Evolutionary conservation across 2,797 vertebrate species (phyloP).

Genomic region (Nyctalus aviator): DNA sequence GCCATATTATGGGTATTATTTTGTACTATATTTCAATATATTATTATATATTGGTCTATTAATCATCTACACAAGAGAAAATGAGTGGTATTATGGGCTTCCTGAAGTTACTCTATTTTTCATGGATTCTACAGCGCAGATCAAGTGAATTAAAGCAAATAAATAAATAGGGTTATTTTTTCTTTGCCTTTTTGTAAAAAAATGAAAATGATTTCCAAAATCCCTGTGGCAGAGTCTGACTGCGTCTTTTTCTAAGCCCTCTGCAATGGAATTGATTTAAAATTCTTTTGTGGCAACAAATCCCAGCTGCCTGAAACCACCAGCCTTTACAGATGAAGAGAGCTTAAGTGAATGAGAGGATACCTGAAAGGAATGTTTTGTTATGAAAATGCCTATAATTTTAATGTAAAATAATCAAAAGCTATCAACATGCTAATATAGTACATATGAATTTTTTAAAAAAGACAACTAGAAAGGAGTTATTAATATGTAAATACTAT

Average conservation of each 20-base stretch:
- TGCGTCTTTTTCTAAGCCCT: conserved; percentile 49
- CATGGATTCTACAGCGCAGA: background rate
- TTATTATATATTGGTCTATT: background rate
- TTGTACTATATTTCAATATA: background rate
- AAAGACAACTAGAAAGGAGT: background rate
- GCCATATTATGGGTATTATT: background rate
- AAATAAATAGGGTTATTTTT: conserved; percentile 35
- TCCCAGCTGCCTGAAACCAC: conserved; percentile 64
- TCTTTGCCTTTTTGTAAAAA: conserved; percentile 37
- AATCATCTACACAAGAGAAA: background rate
- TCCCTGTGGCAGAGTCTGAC: conserved; percentile 32
- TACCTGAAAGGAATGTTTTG: conserved; percentile 67
- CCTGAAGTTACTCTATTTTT: background rate
- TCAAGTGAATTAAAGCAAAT: conserved; percentile 31
- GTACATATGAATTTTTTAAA: background rate
- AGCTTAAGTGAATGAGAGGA: background rate
- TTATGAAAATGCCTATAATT: conserved; percentile 77
- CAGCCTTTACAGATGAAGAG: conserved; percentile 42
- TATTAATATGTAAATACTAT: conserved; percentile 49
- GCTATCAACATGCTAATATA: background rate
- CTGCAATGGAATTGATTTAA: conserved; percentile 57
- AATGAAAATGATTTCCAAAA: conserved; percentile 58
- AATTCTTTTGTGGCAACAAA: conserved; percentile 73
- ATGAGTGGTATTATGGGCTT: background rate
- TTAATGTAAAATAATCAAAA: conserved; percentile 61